phyloP scores from a whole-genome alignment of 2,113 vertebrate genomes.

The Athene noctua region DNA sequence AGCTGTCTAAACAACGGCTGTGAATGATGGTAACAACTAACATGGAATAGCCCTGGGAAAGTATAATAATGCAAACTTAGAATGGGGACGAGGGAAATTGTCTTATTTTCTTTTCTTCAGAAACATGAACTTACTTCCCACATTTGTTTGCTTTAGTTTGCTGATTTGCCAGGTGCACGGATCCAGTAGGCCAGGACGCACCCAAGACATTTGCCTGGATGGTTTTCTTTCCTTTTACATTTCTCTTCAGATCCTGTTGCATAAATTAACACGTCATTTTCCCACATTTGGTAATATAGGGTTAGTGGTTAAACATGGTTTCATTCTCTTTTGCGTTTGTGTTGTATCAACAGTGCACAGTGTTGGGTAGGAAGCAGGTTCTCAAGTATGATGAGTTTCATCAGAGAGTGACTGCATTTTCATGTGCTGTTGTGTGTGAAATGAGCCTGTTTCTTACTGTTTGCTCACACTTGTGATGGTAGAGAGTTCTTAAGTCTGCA shows the following conservation, averaged over 20 bases:
- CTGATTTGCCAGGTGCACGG: constrained; percentile 74
- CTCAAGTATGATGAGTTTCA: background rate
- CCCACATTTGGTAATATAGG: constrained; percentile 53
- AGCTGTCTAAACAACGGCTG: constrained; percentile 89
- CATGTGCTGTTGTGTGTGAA: background rate
- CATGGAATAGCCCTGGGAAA: constrained; percentile 87
- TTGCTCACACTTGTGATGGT: background rate
- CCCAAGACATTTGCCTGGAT: constrained; percentile 62
- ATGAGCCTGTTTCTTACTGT: background rate
- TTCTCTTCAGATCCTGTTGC: constrained; percentile 48
- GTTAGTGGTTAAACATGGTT: background rate
- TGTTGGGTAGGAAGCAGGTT: background rate
- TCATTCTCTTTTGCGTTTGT: background rate
- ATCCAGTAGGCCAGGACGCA: constrained; percentile 45
- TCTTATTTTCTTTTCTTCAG: constrained; percentile 80
- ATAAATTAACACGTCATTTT: constrained; percentile 68
- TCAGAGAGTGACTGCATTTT: background rate
- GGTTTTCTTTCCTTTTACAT: constrained; percentile 60
- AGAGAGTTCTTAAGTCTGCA: background rate
- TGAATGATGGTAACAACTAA: constrained; percentile 76
- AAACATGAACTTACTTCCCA: constrained; percentile 81
- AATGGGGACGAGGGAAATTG: constrained; percentile 74
- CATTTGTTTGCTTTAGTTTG: constrained; percentile 79
- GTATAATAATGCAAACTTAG: constrained; percentile 74
- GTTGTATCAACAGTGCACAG: background rate